phyloP scores from a whole-genome alignment of 2,113 vertebrate genomes.

The Microtus richardsoni region DNA sequence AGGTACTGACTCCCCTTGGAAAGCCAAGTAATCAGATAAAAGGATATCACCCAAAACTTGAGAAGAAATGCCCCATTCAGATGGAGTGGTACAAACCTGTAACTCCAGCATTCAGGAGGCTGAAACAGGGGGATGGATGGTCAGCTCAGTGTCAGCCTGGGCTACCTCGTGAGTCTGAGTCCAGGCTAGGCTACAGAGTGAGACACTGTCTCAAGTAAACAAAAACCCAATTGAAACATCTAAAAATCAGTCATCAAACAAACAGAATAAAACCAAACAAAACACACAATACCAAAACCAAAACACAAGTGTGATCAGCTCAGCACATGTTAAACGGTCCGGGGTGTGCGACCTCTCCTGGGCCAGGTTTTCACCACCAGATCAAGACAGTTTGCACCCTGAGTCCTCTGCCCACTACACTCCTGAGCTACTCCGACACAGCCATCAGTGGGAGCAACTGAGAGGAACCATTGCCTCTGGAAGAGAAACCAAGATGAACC shows the following conservation, averaged over 20 bases:
- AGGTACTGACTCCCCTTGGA: neutral
- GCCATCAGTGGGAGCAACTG: neutral
- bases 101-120: neutral
- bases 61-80: neutral
- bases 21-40: neutral
- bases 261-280: neutral
- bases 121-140: neutral
- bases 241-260: neutral
- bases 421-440: neutral
- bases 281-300: neutral
- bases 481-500: neutral
- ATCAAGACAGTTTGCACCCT: neutral
- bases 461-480: slow-evolving; percentile 14
- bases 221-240: neutral
- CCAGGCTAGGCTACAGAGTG: neutral
- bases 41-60: neutral
- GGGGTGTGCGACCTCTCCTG: neutral
- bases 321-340: neutral
- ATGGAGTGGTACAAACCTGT: neutral
- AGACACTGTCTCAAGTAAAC: neutral
- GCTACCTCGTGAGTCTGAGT: neutral
- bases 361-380: neutral
- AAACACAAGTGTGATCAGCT: neutral
- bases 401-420: neutral
- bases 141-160: neutral